Percentiles rank a stretch among this genome's conserved stretches.
These are phyloP conservation scores for Poeciliopsis infans DNA, from an alignment of 2,797 vertebrate genomes.

Conservation along the genomic window DNA sequence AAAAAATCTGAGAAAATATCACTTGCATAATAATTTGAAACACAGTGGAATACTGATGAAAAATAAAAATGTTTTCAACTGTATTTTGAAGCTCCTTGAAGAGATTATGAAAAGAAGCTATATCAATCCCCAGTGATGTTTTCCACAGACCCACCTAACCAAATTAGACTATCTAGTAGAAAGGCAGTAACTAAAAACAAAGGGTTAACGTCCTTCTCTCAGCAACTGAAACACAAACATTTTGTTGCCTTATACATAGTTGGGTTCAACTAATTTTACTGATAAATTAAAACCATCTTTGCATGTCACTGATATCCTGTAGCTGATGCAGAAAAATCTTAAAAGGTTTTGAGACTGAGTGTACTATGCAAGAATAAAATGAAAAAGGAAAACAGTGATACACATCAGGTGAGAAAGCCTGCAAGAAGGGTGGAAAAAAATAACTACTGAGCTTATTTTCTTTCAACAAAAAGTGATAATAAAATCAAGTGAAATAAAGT, in stretches of 20 bases:
- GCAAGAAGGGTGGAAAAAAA: slow-evolving; percentile 38
- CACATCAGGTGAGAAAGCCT: slow-evolving; percentile 41
- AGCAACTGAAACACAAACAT: background rate
- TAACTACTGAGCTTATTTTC: slow-evolving; percentile 40
- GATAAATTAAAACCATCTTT: slow-evolving; percentile 10
- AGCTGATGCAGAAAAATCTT: slow-evolving; percentile 30
- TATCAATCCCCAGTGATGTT: background rate
- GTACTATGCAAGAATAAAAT: slow-evolving; percentile 52
- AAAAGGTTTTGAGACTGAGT: slow-evolving; percentile 31
- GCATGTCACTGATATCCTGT: slow-evolving; percentile 34
- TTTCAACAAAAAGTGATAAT: slow-evolving; percentile 69
- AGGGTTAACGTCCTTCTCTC: background rate
- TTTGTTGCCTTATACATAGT: background rate
- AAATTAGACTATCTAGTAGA: background rate
- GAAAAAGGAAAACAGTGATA: slow-evolving; percentile 30
- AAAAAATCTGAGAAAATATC: too few relatives aligned
- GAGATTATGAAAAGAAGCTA: background rate
- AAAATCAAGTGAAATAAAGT: slow-evolving; percentile 87
- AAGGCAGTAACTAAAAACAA: background rate
- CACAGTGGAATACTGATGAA: background rate
- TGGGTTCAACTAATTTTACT: slow-evolving; percentile 15
- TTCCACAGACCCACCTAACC: background rate
- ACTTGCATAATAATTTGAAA: too few relatives aligned
- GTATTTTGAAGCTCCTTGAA: background rate
- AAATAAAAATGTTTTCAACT: background rate